phyloP scores from a whole-genome alignment of 2,888 invertebrate species.

The Morpho achilles region DNA sequence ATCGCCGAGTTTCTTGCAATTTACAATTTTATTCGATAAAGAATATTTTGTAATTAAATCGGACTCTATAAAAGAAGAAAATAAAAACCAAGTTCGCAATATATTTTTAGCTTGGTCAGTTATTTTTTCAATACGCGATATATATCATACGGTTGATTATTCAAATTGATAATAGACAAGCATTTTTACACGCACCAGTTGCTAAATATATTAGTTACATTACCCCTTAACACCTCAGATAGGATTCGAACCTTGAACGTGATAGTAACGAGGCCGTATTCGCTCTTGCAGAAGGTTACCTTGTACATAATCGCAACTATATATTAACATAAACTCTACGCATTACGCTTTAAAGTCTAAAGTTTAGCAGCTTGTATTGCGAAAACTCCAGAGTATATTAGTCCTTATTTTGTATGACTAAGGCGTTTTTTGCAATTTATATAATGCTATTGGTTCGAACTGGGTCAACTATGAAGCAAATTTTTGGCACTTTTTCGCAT shows the following conservation, averaged over 20 bases:
- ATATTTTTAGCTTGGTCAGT: too few species aligned
- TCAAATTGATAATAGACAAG: too few species aligned
- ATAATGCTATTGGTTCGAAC: conserved; percentile 13
- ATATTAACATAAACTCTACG: conserved; percentile 2
- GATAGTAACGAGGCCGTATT: conserved; percentile 57
- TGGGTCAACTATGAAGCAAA: conserved; percentile 34
- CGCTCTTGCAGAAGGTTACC: conserved; percentile 55
- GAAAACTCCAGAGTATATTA: not conserved
- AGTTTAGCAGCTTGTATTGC: not conserved
- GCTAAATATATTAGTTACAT: conserved; percentile 3
- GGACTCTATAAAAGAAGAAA: too few species aligned
- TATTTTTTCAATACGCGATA: too few species aligned
- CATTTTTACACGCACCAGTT: too few species aligned
- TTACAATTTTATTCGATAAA: too few species aligned
- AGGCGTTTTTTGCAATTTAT: not conserved
- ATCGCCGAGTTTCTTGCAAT: too few species aligned
- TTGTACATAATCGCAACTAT: conserved; percentile 14
- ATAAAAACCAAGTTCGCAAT: too few species aligned
- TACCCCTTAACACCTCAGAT: conserved; percentile 5
- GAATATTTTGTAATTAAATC: too few species aligned
- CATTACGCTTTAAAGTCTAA: not conserved
- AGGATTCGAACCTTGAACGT: conserved; percentile 65
- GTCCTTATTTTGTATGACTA: not conserved
- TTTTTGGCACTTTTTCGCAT: conserved; percentile 38
- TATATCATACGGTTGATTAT: too few species aligned